Percentiles rank a stretch among this genome's conserved stretches.
phyloP scores from a whole-genome alignment of 2,888 invertebrate species.

The Macaria notata region DNA sequence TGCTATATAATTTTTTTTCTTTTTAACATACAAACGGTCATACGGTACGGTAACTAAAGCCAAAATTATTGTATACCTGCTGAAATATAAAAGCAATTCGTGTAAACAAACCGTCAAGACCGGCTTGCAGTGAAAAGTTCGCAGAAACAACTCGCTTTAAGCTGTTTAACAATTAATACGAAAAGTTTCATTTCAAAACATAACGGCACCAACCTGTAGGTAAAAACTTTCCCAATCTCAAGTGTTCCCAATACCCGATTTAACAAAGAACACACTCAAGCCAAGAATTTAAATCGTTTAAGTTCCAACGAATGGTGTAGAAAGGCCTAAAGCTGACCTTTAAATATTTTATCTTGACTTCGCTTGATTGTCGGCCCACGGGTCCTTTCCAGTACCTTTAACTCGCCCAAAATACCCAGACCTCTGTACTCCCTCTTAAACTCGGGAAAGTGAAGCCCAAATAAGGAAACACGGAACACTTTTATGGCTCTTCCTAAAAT shows the following conservation, averaged over 20 bases:
- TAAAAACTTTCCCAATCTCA: conserved; percentile 22
- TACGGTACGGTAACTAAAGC: no score
- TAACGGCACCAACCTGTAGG: conserved; percentile 7
- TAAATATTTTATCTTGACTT: conserved; percentile 79
- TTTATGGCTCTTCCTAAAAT: conserved; percentile 57
- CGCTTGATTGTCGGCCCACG: conserved; percentile 74
- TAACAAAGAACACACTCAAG: conserved; percentile 43
- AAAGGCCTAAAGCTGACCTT: conserved; percentile 68
- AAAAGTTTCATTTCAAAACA: conserved; percentile 2
- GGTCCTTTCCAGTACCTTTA: conserved; percentile 63
- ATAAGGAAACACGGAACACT: conserved; percentile 53
- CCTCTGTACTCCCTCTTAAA: conserved; percentile 48
- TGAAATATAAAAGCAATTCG: no score
- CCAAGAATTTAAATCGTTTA: conserved; percentile 63
- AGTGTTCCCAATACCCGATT: conserved; percentile 28
- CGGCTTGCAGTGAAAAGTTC: neutral
- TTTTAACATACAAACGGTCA: no score
- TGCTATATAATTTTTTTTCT: neutral
- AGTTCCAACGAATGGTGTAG: conserved; percentile 54
- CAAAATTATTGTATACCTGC: no score
- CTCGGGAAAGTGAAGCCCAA: conserved; percentile 47
- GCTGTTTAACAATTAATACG: conserved; percentile 2
- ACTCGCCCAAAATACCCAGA: conserved; percentile 58
- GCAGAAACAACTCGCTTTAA: neutral
- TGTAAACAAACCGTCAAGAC: no score